Evolutionary conservation across 2,888 invertebrate species (phyloP).

Genomic region (Hypomecis punctinalis): DNA sequence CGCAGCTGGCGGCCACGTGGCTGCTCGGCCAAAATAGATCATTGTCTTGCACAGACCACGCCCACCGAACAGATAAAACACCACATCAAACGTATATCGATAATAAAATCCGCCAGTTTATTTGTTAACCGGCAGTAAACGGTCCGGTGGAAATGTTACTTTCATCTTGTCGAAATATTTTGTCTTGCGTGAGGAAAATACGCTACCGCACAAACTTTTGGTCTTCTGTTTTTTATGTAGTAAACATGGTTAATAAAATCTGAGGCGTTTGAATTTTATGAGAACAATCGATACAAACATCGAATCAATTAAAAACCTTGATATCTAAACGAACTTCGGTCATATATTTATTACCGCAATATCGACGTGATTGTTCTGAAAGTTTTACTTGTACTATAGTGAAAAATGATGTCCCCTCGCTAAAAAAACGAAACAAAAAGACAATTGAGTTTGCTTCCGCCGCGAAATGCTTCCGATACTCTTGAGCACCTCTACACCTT

Average conservation of each 20-base stretch:
- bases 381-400: slow-evolving; percentile 49
- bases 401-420: slow-evolving; percentile 58
- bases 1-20: slow-evolving; percentile 84
- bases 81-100: slow-evolving; percentile 79
- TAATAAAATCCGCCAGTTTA: slow-evolving; percentile 70
- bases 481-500: slow-evolving; percentile 25
- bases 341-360: too few relatives aligned
- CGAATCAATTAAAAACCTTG: too few relatives aligned
- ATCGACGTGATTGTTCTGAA: slow-evolving; percentile 32
- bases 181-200: slow-evolving; percentile 39
- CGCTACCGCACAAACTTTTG: slow-evolving; percentile 8
- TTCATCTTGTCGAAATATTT: slow-evolving; percentile 53
- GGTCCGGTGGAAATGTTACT: slow-evolving; percentile 49
- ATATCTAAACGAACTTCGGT: too few relatives aligned
- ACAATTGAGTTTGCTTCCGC: slow-evolving; percentile 69
- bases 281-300: background rate
- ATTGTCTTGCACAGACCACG: slow-evolving; percentile 78
- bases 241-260: slow-evolving; percentile 46
- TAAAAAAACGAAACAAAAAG: slow-evolving; percentile 66
- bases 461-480: slow-evolving; percentile 69
- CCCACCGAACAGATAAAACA: slow-evolving; percentile 80
- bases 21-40: slow-evolving; percentile 81
- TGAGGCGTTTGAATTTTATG: slow-evolving; percentile 26
- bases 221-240: slow-evolving; percentile 32
- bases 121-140: slow-evolving; percentile 57